Evolutionary conservation across 2,797 vertebrate genomes (phyloP), one percentile per base, ranked within the genome.

Genomic region (Buceros bicornis): DNA sequence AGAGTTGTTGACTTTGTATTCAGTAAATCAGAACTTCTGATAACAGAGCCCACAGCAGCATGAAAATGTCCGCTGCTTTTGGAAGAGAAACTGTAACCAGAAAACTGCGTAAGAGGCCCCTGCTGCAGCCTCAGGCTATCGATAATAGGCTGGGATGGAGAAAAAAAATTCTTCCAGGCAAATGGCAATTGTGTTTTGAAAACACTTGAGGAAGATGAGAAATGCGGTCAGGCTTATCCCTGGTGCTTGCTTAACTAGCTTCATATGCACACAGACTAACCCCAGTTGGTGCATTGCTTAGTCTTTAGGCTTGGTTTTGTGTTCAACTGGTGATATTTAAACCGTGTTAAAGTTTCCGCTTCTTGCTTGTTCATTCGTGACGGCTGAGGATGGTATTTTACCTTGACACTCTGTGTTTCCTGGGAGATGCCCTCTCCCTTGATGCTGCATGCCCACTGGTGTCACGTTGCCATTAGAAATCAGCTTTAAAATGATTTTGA

Each of bases 361-460:
- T 56, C 65, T 61, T 20, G 21, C 71, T 83, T 80, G 28, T 26
- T 14, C 17, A 2, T 26, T 61, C 11, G 1, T 56, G 42, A 4
- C 29, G 45, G 16, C 6, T 24, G 25, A 65, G 71, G 64, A 15
- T 42, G 21, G 5, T n/a, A 3, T 72, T 56, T 62, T 35, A 60
- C 58, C 0, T 1, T 31, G 15, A 24, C 43, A 21, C 35, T 10
- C 2, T 10, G 0, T 0, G 1, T 66, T 74, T 69, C 40, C 29
- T 35, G 26, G 33, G 62, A 54, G 19, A 3, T n/a, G 6, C 2
- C 1, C 5, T 40, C 16, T 45, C 37, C 13, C 14, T 69, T 22
- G 22, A 1, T 43, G 42, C 33, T 65, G 54, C 24, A 47, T 57
- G 26, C 15, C 53, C 18, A 8, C 29, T 37, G 31, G 16, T 0